These are phyloP conservation scores for Apaloderma vittatum DNA, from an alignment of 2,113 vertebrate genomes.

Conservation along the genomic window DNA sequence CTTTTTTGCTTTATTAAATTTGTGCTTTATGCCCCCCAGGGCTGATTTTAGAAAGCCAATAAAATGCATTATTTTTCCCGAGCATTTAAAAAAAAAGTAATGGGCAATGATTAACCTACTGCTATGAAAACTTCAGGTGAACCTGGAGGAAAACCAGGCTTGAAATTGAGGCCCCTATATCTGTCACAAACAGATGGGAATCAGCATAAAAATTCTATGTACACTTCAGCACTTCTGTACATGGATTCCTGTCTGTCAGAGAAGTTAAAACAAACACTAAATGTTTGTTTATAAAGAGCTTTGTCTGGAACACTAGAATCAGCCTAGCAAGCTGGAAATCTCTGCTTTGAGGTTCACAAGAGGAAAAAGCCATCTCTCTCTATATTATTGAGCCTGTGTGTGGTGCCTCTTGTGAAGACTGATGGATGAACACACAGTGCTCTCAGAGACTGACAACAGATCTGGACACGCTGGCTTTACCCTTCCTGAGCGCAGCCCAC, in stretches of 20 bases:
- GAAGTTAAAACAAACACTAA: slow-evolving; percentile 7
- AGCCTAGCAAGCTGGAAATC: not conserved
- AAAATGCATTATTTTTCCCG: not conserved
- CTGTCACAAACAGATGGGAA: not conserved
- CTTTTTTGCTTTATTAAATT: not conserved
- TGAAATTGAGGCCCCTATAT: not conserved
- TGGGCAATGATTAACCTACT: not conserved
- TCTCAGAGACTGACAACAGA: not conserved
- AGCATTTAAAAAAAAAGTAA: not conserved
- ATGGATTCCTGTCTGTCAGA: not conserved
- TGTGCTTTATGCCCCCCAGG: not conserved
- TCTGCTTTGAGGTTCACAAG: not conserved
- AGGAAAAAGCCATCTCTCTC: not conserved
- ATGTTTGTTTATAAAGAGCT: slow-evolving; percentile 18
- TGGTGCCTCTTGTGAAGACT: not conserved
- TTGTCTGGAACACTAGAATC: not conserved
- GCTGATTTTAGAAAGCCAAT: not conserved
- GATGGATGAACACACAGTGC: not conserved
- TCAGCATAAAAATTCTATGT: not conserved
- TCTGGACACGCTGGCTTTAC: fast-evolving
- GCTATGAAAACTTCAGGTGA: not conserved
- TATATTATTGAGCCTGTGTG: not conserved
- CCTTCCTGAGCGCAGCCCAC: not conserved
- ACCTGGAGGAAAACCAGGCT: not conserved
- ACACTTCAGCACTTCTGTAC: not conserved